phyloP scores from a whole-genome alignment of 1,140 invertebrate genomes.

The Mycetomoellerius zeteki region DNA sequence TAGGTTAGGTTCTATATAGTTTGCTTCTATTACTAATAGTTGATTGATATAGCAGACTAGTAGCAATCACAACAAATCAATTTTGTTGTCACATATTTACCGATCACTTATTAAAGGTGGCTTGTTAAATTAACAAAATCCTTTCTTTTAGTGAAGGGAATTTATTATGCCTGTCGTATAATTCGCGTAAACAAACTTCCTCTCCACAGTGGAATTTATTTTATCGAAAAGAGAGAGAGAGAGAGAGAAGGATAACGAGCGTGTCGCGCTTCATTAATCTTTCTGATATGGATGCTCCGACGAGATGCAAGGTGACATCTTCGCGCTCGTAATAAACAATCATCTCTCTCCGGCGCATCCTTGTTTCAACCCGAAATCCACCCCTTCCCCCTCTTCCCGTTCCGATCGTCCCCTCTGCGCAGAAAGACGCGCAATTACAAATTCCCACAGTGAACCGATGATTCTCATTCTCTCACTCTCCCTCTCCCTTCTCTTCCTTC shows the following conservation, averaged over 20 bases:
- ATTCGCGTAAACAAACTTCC: neutral
- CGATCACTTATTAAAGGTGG: too few species aligned
- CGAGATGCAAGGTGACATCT: constrained; percentile 8
- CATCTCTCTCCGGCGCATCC: neutral
- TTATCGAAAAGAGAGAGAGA: neutral
- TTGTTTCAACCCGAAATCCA: constrained; percentile 13
- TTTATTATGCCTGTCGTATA: neutral
- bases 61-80: too few species aligned
- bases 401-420: constrained; percentile 22
- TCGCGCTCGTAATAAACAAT: constrained; percentile 5
- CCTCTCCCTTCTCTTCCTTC: constrained; percentile 29
- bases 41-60: too few species aligned
- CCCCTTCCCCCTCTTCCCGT: neutral
- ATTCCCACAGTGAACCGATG: constrained; percentile 82
- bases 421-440: constrained; percentile 81
- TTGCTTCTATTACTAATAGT: too few species aligned
- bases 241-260: neutral
- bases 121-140: too few species aligned
- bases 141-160: too few species aligned
- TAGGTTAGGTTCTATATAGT: too few species aligned
- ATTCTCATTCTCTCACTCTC: constrained; percentile 37
- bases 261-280: constrained; percentile 1
- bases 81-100: too few species aligned
- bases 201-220: neutral
- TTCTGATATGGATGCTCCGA: neutral